Evolutionary conservation across 2,113 vertebrate species (phyloP).

Genomic region (Hyperoodon ampullatus): DNA sequence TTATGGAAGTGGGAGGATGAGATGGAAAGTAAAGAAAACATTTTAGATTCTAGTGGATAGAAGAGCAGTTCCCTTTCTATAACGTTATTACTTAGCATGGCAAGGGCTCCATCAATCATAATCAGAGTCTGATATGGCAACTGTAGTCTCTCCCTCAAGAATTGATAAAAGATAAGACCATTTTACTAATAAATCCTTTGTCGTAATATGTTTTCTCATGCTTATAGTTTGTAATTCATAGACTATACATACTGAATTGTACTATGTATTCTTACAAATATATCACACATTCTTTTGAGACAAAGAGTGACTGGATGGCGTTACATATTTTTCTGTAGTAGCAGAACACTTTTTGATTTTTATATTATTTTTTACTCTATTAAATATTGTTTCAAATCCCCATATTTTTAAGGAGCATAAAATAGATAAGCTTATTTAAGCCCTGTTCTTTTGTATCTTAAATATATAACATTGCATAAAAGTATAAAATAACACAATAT

Average conservation of each 20-base stretch:
- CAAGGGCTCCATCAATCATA: neutral
- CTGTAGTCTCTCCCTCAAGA: neutral
- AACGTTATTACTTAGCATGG: neutral
- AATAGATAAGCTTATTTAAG: neutral
- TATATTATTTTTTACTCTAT: neutral
- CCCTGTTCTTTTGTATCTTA: neutral
- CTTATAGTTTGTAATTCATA: slow-evolving; percentile 37
- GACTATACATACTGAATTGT: neutral
- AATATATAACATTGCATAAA: neutral
- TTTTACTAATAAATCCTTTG: slow-evolving; percentile 48
- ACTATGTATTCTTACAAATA: neutral
- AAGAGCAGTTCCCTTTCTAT: neutral
- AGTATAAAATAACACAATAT: neutral
- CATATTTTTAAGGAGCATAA: neutral
- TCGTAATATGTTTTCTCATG: neutral
- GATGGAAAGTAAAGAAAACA: neutral
- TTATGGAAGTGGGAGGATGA: neutral
- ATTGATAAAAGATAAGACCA: neutral
- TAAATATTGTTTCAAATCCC: neutral
- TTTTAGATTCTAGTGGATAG: neutral
- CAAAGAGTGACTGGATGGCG: neutral
- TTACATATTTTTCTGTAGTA: neutral
- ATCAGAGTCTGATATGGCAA: neutral
- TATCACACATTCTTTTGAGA: neutral
- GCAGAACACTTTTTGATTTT: neutral